A percentile compares a stretch with the other conserved stretches of the same genome.
These are phyloP conservation scores for Pocillopora verrucosa DNA, from an alignment of 64 coral and sea anemone species.

Conservation along the genomic window DNA sequence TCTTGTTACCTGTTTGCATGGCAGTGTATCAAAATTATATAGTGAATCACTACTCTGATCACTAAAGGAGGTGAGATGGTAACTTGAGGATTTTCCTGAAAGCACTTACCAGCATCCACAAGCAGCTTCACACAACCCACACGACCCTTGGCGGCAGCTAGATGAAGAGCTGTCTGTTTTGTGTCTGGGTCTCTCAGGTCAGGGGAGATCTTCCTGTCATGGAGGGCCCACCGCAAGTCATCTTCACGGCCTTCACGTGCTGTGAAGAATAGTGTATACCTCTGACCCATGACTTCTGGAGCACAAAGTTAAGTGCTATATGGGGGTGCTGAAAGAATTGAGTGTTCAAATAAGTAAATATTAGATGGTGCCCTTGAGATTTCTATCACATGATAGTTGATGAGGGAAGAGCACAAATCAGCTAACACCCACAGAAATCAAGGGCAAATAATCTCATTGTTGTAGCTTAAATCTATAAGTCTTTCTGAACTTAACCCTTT, in stretches of 20 bases:
- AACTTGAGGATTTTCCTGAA: neutral
- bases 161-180: constrained; percentile 80
- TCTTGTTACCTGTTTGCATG: too few relatives aligned
- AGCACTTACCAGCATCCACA: constrained; percentile 79
- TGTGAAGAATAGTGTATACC: constrained; percentile 93
- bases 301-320: neutral
- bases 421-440: too few relatives aligned
- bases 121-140: constrained; percentile 82
- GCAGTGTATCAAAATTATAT: too few relatives aligned
- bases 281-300: constrained; percentile 70
- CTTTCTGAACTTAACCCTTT: too few relatives aligned
- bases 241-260: constrained; percentile 93
- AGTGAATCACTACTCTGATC: too few relatives aligned
- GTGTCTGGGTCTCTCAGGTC: constrained; percentile 88
- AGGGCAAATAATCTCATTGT: too few relatives aligned
- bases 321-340: neutral
- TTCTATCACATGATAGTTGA: too few relatives aligned
- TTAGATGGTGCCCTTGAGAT: too few relatives aligned
- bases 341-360: too few relatives aligned
- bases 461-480: too few relatives aligned
- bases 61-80: too few relatives aligned
- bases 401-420: too few relatives aligned
- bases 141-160: constrained; percentile 81
- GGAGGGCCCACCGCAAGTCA: constrained; percentile 88
- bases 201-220: constrained; percentile 91